A percentile compares a stretch with the other conserved stretches of the same genome.
Conservation (phyloP, 2,888 invertebrate genomes). For the Heliconius hortense region DNA sequence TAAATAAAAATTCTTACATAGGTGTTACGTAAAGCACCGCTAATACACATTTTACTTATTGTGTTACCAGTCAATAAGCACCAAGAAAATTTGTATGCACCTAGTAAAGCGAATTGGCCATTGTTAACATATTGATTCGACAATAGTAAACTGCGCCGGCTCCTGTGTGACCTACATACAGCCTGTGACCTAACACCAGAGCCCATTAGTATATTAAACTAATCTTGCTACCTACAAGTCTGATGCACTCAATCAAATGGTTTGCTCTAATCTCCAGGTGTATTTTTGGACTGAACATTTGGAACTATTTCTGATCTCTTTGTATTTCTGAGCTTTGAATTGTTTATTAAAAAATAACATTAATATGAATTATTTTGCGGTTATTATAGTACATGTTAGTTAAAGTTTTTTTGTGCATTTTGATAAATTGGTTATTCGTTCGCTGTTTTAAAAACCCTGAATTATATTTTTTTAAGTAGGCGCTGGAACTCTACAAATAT, state of each 20-base stretch:
- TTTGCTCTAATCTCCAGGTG: slow-evolving; percentile 8
- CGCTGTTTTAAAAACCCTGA: not conserved
- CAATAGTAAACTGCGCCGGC: slow-evolving; percentile 53
- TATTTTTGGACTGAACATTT: slow-evolving; percentile 5
- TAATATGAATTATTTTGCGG: not conserved
- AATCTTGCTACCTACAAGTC: slow-evolving; percentile 18
- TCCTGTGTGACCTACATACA: slow-evolving; percentile 66
- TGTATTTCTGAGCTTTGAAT: not conserved
- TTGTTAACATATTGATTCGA: slow-evolving; percentile 61
- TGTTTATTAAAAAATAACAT: not conserved
- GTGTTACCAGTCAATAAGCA: slow-evolving; percentile 17
- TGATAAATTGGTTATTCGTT: not conserved
- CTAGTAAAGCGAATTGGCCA: slow-evolving; percentile 38
- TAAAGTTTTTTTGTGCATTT: not conserved
- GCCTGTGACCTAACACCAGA: slow-evolving; percentile 46
- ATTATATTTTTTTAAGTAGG: not conserved
- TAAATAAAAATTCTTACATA: not conserved
- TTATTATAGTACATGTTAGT: not conserved
- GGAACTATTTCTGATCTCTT: not conserved
- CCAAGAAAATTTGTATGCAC: slow-evolving; percentile 13
- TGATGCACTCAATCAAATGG: slow-evolving; percentile 12
- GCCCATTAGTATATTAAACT: slow-evolving; percentile 25
- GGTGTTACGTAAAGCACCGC: not conserved
- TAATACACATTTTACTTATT: slow-evolving; percentile 10
- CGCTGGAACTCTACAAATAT: too few species aligned